phyloP scores from a whole-genome alignment of 64 coral and sea anemone genomes.

The Platygyra sinensis region DNA sequence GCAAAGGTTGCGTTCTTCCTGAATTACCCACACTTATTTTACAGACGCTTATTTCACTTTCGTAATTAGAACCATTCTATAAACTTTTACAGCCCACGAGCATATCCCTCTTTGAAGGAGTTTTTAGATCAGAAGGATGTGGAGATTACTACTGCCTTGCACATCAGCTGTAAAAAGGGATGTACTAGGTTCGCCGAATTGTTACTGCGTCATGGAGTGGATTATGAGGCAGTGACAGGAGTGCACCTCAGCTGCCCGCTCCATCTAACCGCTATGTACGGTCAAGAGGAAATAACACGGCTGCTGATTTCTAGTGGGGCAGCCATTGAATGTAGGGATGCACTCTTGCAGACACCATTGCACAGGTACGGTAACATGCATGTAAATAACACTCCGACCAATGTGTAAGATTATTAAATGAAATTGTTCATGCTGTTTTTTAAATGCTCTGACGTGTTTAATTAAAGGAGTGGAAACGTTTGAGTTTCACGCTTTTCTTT shows the following conservation, averaged over 20 bases:
- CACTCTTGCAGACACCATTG: conserved; percentile 39
- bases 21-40: too few species aligned
- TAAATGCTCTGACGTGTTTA: too few species aligned
- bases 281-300: conserved; percentile 22
- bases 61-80: neutral
- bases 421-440: too few species aligned
- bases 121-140: conserved; percentile 40
- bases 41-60: too few species aligned
- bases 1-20: too few species aligned
- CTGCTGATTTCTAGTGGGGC: conserved; percentile 35
- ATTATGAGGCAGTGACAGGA: conserved; percentile 3
- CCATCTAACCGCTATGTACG: conserved; percentile 1
- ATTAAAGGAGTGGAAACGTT: too few species aligned
- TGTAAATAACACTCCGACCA: neutral
- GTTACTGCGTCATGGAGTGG: conserved; percentile 36
- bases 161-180: conserved; percentile 23
- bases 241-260: neutral
- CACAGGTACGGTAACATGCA: conserved; percentile 2
- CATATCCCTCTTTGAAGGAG: neutral
- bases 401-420: too few species aligned
- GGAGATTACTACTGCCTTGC: conserved; percentile 28
- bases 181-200: neutral
- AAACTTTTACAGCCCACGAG: conserved; percentile 10
- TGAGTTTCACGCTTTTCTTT: too few species aligned
- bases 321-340: conserved; percentile 9